Evolutionary conservation across 2,113 vertebrate species (phyloP).

Genomic region (Mormyrus iriodes): DNA sequence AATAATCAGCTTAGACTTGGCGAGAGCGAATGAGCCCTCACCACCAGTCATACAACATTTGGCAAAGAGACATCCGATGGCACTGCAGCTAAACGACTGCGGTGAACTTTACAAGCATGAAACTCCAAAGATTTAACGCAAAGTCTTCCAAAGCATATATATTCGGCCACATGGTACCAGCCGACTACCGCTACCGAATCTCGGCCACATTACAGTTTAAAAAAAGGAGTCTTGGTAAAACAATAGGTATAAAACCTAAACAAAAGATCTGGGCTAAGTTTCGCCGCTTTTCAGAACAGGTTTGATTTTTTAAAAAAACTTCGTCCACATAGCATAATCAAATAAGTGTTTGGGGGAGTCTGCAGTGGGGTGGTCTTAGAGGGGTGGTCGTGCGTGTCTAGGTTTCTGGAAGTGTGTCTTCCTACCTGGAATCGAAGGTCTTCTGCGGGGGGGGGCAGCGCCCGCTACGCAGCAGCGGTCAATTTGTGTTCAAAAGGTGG

Average conservation of each 20-base stretch:
- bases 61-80: conserved; percentile 14
- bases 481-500: conserved; percentile 16
- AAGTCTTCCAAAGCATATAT: not conserved
- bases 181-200: conserved; percentile 1
- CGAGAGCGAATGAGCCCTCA: conserved; percentile 30
- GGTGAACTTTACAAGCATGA: conserved; percentile 12
- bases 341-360: conserved; percentile 23
- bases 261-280: not conserved
- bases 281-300: not conserved
- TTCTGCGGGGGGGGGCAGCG: conserved; percentile 45
- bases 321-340: not conserved
- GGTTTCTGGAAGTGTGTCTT: conserved; percentile 59
- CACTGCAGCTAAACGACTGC: conserved; percentile 15
- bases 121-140: not conserved
- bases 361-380: conserved; percentile 50
- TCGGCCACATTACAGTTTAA: not conserved
- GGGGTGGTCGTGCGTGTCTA: conserved; percentile 46
- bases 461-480: conserved; percentile 49
- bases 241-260: conserved; percentile 23
- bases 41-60: conserved; percentile 14
- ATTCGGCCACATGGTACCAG: not conserved
- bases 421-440: conserved; percentile 61
- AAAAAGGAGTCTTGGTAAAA: conserved; percentile 43
- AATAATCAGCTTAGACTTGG: conserved; percentile 43
- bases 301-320: not conserved